phyloP scores from a whole-genome alignment of 53 echinoderm and acorn worm species.

The Paracentrotus lividus region DNA sequence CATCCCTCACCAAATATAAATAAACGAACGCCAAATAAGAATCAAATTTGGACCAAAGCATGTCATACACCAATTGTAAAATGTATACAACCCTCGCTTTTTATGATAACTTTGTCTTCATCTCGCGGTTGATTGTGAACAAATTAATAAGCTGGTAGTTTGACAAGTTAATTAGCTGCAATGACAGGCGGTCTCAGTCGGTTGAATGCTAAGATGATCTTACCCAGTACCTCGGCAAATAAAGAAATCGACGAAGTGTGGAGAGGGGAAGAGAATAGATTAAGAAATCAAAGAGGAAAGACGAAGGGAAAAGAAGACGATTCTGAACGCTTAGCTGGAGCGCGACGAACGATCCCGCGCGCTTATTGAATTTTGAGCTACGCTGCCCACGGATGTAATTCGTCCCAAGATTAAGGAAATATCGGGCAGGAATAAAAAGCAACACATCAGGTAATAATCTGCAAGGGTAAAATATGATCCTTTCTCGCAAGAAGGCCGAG shows the following conservation, averaged over 20 bases:
- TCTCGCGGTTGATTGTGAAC: slow-evolving; percentile 30
- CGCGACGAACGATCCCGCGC: slow-evolving; percentile 37
- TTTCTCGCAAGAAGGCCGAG: slow-evolving; percentile 19
- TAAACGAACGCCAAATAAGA: slow-evolving; percentile 57
- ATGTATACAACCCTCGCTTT: slow-evolving; percentile 16
- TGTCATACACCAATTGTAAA: not conserved
- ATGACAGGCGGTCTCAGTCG: slow-evolving; percentile 62
- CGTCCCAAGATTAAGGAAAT: slow-evolving; percentile 22
- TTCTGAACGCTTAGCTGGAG: slow-evolving; percentile 43
- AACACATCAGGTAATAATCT: slow-evolving; percentile 63
- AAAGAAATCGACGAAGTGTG: slow-evolving; percentile 55
- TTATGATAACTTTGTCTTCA: not conserved
- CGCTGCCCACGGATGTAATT: slow-evolving; percentile 42
- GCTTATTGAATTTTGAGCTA: slow-evolving; percentile 67
- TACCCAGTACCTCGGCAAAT: slow-evolving; percentile 62
- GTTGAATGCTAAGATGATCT: slow-evolving; percentile 47
- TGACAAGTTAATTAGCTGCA: slow-evolving; percentile 63
- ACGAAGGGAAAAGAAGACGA: slow-evolving; percentile 40
- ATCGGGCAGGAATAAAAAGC: not conserved
- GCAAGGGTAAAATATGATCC: slow-evolving; percentile 53
- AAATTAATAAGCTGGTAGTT: slow-evolving; percentile 67
- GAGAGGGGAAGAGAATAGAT: slow-evolving; percentile 60
- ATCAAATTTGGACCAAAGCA: slow-evolving; percentile 3
- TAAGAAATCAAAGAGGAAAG: slow-evolving; percentile 62
- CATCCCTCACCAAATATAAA: slow-evolving; percentile 64